Evolutionary conservation across 2,888 invertebrate species (phyloP).

Genomic region (Penaeus monodon): DNA sequence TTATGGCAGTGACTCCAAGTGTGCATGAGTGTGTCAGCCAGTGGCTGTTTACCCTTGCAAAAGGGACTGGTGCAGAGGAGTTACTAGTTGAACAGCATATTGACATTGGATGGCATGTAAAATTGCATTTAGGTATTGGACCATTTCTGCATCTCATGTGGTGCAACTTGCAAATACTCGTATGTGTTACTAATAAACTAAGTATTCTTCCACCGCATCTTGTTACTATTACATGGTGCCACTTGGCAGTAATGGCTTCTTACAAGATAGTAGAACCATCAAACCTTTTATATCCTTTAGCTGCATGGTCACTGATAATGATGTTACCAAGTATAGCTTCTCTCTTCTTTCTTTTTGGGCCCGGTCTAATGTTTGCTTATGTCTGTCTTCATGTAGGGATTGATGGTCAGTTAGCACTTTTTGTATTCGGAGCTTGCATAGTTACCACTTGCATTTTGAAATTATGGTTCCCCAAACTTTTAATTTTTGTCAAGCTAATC

Average conservation of each 20-base stretch:
- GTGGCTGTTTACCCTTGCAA: constrained; percentile 15
- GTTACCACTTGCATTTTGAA: neutral
- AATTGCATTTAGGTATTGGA: constrained; percentile 32
- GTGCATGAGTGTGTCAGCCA: neutral
- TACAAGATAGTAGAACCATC: neutral
- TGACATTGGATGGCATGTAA: constrained; percentile 17
- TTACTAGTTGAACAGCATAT: neutral
- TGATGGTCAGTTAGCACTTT: neutral
- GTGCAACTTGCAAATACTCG: neutral
- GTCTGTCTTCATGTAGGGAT: constrained; percentile 9
- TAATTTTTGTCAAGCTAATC: no score
- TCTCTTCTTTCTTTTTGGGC: constrained; percentile 9
- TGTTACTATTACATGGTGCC: constrained; percentile 29
- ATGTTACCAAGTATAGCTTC: constrained; percentile 16
- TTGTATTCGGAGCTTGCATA: neutral
- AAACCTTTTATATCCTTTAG: constrained; percentile 36
- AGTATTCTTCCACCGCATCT: constrained; percentile 26
- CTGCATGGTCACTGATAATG: constrained; percentile 21
- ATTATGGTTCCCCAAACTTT: neutral
- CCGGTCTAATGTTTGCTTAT: constrained; percentile 21
- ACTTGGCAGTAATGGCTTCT: constrained; percentile 27
- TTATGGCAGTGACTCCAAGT: constrained; percentile 25
- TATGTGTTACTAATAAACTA: neutral
- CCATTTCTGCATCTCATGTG: constrained; percentile 30
- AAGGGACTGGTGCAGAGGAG: constrained; percentile 16